Conservation (phyloP, 2,113 vertebrate genomes). For the Scomber japonicus region DNA sequence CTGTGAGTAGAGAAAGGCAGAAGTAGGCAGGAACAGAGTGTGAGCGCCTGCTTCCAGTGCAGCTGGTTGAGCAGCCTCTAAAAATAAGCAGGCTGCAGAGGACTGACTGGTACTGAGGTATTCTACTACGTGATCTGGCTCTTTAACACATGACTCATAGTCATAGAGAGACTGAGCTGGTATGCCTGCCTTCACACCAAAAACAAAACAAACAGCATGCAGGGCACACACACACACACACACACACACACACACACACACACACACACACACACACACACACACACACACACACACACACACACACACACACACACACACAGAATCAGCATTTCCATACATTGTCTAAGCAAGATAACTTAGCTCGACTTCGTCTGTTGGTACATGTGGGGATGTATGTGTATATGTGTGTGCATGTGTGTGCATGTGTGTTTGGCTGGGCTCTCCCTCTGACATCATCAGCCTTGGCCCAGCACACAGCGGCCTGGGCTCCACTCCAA, state of each 20-base stretch:
- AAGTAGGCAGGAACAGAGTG: not conserved
- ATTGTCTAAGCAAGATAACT: not conserved
- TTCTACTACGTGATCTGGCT: slow-evolving; percentile 6
- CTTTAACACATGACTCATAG: slow-evolving; percentile 27
- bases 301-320: not conserved
- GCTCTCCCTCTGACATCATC: slow-evolving; percentile 21
- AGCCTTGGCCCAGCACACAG: not conserved
- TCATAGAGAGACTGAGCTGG: not conserved
- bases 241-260: not conserved
- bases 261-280: not conserved
- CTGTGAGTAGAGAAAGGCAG: too few species aligned
- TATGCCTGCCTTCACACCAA: slow-evolving; percentile 8
- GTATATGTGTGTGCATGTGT: too few species aligned
- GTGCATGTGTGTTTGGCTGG: not conserved
- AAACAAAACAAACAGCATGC: slow-evolving; percentile 41
- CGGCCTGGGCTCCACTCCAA: slow-evolving; percentile 4
- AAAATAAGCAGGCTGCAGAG: slow-evolving; percentile 33
- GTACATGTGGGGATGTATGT: not conserved
- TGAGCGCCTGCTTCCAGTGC: slow-evolving; percentile 14
- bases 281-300: not conserved
- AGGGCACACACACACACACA: not conserved
- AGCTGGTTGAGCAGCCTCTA: slow-evolving; percentile 52
- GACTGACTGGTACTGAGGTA: slow-evolving; percentile 32
- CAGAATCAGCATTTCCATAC: not conserved
- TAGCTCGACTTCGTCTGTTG: not conserved